These are phyloP conservation scores for Philypnodon macrostomus DNA, from an alignment of 2,797 vertebrate genomes.

Conservation along the genomic window DNA sequence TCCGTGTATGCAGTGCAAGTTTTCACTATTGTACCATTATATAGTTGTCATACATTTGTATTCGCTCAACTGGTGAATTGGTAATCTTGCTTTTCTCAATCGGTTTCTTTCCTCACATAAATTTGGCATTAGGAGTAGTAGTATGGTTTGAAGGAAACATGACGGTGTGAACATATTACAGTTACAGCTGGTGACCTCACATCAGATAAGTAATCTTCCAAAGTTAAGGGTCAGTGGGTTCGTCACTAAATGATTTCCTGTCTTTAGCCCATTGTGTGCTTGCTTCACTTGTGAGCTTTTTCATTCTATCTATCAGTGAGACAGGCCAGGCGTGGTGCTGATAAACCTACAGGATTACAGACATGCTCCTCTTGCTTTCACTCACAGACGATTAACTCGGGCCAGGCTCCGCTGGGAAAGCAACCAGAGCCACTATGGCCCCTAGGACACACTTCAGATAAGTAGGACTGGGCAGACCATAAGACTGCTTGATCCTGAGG, in stretches of 20 bases:
- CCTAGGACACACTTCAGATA: constrained; percentile 60
- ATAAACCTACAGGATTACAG: constrained; percentile 79
- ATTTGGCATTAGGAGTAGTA: no score
- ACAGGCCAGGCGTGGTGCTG: constrained; percentile 56
- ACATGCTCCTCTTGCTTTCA: constrained; percentile 49
- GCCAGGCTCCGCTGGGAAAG: constrained; percentile 68
- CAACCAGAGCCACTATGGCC: constrained; percentile 72
- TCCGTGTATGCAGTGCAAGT: constrained; percentile 53
- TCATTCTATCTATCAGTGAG: constrained; percentile 49
- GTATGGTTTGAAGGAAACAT: constrained; percentile 30
- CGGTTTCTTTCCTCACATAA: no score
- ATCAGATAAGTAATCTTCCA: constrained; percentile 42
- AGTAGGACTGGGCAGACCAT: constrained; percentile 45
- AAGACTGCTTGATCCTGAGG: constrained; percentile 44
- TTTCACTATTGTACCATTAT: constrained; percentile 58
- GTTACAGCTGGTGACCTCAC: constrained; percentile 45
- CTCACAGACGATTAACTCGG: constrained; percentile 63
- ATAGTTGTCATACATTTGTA: constrained; percentile 49
- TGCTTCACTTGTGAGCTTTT: constrained; percentile 42
- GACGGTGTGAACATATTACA: constrained; percentile 33
- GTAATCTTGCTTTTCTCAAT: constrained; percentile 57
- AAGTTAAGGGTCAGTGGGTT: constrained; percentile 56
- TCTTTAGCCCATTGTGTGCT: constrained; percentile 41
- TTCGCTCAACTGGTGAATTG: constrained; percentile 47
- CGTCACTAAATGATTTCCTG: constrained; percentile 56